phyloP scores from a whole-genome alignment of 2,888 invertebrate species.

The Megamerina dolium region DNA sequence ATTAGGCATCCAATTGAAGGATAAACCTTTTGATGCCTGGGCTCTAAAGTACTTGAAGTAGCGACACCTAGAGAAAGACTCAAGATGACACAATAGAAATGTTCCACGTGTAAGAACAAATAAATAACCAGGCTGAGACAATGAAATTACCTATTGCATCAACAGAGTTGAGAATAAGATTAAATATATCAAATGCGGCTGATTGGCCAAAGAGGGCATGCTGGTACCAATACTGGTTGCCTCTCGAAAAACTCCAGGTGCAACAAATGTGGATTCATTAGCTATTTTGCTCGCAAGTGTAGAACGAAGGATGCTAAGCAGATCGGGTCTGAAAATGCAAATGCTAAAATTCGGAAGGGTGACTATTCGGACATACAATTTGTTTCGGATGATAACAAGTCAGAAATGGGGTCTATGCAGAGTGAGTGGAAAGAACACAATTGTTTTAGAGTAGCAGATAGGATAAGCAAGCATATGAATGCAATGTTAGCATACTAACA shows the following conservation, averaged over 20 bases:
- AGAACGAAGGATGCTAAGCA: neutral
- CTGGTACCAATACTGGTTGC: slow-evolving; percentile 4
- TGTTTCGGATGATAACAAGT: no score
- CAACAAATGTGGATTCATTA: slow-evolving; percentile 1
- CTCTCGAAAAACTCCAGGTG: slow-evolving; percentile 7
- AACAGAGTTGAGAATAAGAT: neutral
- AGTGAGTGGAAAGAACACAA: no score
- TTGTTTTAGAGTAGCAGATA: no score
- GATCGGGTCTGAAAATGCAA: neutral
- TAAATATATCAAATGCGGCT: neutral
- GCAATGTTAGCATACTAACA: no score
- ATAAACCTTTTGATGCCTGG: slow-evolving; percentile 2
- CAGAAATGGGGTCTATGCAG: no score
- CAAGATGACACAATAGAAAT: no score
- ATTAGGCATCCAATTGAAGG: neutral
- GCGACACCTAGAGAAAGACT: neutral
- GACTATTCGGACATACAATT: no score
- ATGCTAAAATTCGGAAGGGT: neutral
- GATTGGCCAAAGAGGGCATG: slow-evolving; percentile 1
- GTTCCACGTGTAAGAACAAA: no score
- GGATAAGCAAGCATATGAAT: no score
- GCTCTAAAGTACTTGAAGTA: neutral
- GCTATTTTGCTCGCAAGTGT: slow-evolving; percentile 4
- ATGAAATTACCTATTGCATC: neutral
- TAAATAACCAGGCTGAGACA: no score